Evolutionary conservation across 2,888 invertebrate genomes (phyloP).

Genomic region (Eudiplozoon nipponicum): DNA sequence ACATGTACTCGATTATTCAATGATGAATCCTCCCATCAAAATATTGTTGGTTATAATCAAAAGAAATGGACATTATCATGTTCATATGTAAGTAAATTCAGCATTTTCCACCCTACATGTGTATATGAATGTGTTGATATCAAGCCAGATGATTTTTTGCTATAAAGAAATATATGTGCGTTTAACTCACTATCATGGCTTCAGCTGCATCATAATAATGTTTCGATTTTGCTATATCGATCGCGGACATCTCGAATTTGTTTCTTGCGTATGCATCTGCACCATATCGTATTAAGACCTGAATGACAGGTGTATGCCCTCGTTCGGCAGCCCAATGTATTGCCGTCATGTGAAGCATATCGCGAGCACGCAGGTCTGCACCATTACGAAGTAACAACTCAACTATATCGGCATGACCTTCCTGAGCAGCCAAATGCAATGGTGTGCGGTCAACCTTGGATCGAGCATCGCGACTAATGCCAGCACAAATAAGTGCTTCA

Average conservation of each 20-base stretch:
- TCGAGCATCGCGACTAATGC: slow-evolving; percentile 51
- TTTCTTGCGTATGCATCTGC: slow-evolving; percentile 39
- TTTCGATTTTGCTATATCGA: slow-evolving; percentile 33
- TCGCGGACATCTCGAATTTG: slow-evolving; percentile 42
- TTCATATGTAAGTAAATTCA: too few species aligned
- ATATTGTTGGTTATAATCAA: too few species aligned
- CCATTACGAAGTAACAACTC: slow-evolving; percentile 37
- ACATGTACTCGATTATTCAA: too few species aligned
- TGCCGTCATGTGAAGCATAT: slow-evolving; percentile 58
- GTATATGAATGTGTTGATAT: too few species aligned
- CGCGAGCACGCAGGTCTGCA: slow-evolving; percentile 41
- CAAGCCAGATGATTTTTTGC: too few species aligned
- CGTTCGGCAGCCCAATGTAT: slow-evolving; percentile 69
- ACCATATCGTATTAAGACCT: slow-evolving; percentile 39
- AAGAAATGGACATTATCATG: too few species aligned
- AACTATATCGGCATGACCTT: slow-evolving; percentile 45
- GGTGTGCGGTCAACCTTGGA: slow-evolving; percentile 71
- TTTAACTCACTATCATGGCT: neutral
- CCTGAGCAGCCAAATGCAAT: slow-evolving; percentile 52
- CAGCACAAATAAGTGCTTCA: slow-evolving; percentile 47
- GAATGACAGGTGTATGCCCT: slow-evolving; percentile 39
- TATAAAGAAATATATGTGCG: too few species aligned
- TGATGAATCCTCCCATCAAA: too few species aligned
- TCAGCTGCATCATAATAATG: neutral
- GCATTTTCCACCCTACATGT: too few species aligned